phyloP scores from a whole-genome alignment of 2,888 invertebrate species.

The Cheilosia vernalis region DNA sequence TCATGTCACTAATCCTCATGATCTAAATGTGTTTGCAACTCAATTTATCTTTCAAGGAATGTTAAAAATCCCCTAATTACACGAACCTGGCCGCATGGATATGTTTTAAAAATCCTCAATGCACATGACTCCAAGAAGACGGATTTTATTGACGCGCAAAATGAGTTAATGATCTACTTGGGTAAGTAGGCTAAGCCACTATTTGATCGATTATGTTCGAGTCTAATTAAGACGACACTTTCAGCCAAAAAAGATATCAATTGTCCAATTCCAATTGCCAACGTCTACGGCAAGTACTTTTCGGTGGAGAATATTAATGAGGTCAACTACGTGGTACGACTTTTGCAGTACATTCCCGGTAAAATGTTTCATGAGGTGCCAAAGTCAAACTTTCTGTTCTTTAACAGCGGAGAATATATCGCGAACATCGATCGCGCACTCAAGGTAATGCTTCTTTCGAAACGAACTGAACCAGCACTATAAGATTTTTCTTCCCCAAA shows the following conservation, averaged over 20 bases:
- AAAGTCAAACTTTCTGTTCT: constrained; percentile 86
- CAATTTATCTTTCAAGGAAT: constrained; percentile 79
- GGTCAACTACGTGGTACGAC: constrained; percentile 88
- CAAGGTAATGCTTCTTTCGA: constrained; percentile 84
- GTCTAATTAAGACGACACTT: constrained; percentile 13
- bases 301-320: constrained; percentile 84
- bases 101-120: constrained; percentile 93
- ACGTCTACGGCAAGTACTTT: constrained; percentile 87
- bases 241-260: constrained; percentile 86
- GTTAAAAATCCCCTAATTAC: constrained; percentile 86
- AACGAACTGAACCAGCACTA: not conserved
- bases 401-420: constrained; percentile 89
- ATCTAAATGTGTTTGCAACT: not conserved
- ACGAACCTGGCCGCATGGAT: constrained; percentile 86
- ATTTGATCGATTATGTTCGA: constrained; percentile 12
- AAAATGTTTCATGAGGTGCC: constrained; percentile 87
- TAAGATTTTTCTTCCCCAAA: constrained; percentile 75
- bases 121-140: constrained; percentile 90
- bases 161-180: constrained; percentile 88
- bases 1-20: constrained; percentile 31
- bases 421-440: constrained; percentile 88
- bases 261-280: constrained; percentile 89
- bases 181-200: constrained; percentile 84
- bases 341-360: constrained; percentile 91
- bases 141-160: constrained; percentile 89